Percentiles rank a stretch among this genome's conserved stretches.
Conservation (phyloP, 2,113 vertebrate genomes). For the Hippocampus barbouri region DNA sequence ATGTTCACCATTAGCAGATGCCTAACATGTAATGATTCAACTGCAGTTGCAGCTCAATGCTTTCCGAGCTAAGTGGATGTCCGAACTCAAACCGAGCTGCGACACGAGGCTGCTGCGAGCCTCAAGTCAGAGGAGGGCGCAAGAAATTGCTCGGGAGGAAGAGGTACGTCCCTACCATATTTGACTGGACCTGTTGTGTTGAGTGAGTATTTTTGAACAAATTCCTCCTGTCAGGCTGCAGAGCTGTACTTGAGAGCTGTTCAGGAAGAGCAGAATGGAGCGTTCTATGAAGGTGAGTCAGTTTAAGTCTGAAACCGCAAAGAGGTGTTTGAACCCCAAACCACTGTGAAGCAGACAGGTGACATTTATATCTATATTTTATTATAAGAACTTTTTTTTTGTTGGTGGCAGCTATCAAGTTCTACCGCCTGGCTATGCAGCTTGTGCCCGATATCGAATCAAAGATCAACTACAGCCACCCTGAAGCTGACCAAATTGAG, state of each 20-base stretch:
- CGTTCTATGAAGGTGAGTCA: conserved; percentile 88
- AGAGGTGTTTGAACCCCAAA: no score
- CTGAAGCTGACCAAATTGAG: conserved; percentile 81
- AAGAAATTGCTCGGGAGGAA: conserved; percentile 85
- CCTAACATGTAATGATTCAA: conserved; percentile 1
- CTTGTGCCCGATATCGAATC: conserved; percentile 98
- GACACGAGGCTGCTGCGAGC: conserved; percentile 69
- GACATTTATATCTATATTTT: no score
- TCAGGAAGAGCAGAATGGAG: conserved; percentile 93
- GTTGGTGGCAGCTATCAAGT: conserved; percentile 90
- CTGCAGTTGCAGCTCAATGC: conserved; percentile 86
- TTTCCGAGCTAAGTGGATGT: conserved; percentile 97
- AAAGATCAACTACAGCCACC: conserved; percentile 90
- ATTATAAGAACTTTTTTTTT: background rate
- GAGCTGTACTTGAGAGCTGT: conserved; percentile 87
- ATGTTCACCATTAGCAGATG: background rate
- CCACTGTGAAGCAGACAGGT: no score
- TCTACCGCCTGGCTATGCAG: conserved; percentile 97
- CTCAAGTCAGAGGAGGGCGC: conserved; percentile 77
- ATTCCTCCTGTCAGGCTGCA: conserved; percentile 76
- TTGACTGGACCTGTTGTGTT: background rate
- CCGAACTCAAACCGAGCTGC: conserved; percentile 84
- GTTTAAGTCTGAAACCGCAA: no score
- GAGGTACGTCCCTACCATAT: conserved; percentile 70
- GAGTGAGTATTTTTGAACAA: background rate